Evolutionary conservation across 2,113 vertebrate genomes (phyloP).

Genomic region (Aleadryas rufinucha): DNA sequence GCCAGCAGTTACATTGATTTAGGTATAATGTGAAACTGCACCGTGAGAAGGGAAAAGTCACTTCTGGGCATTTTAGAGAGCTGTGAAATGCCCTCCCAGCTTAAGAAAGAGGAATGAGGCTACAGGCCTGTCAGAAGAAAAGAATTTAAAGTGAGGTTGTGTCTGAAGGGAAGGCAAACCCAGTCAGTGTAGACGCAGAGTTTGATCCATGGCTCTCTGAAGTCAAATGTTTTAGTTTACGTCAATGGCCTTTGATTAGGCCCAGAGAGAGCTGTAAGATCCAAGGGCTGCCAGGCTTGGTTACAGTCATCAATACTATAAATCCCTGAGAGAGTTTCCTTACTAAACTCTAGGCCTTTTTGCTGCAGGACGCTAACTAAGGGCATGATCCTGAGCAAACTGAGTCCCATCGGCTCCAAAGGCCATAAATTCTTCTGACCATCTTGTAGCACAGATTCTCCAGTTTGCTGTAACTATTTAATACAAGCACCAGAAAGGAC

Average conservation of each 20-base stretch:
- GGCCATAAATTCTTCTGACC: neutral
- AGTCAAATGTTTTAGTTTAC: conserved; percentile 67
- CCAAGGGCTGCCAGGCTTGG: conserved; percentile 59
- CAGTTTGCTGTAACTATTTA: neutral
- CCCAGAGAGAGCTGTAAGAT: conserved; percentile 60
- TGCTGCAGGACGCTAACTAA: conserved; percentile 46
- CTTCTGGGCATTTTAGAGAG: conserved; percentile 21
- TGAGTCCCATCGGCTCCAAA: neutral
- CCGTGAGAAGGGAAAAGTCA: neutral
- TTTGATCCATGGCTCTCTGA: conserved; percentile 62
- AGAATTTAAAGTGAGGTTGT: conserved; percentile 59
- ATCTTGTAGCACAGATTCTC: neutral
- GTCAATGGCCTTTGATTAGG: conserved; percentile 65
- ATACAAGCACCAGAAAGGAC: neutral
- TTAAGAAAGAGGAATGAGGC: conserved; percentile 26
- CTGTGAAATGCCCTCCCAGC: neutral
- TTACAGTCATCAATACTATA: conserved; percentile 59
- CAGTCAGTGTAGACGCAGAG: conserved; percentile 2
- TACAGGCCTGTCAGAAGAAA: conserved; percentile 48
- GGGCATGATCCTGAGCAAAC: conserved; percentile 44
- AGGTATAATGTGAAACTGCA: neutral
- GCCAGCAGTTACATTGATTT: neutral
- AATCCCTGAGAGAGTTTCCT: conserved; percentile 45
- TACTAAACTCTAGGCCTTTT: conserved; percentile 38
- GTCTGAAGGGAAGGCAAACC: conserved; percentile 51